Conservation (phyloP, 2,113 vertebrate genomes). For the Mohoua ochrocephala region DNA sequence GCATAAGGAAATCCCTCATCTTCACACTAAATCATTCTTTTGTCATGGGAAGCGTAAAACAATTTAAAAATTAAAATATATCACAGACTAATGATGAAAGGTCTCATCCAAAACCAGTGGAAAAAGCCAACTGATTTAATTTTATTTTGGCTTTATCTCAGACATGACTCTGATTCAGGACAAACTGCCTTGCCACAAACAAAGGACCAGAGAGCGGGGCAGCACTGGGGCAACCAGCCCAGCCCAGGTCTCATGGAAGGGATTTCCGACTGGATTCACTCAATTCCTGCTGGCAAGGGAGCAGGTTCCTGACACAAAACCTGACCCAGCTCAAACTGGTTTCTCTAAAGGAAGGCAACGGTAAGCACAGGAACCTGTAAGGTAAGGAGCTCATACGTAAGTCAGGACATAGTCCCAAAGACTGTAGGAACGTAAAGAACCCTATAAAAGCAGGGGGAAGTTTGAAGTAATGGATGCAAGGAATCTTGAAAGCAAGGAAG, state of each 20-base stretch:
- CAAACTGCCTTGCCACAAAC: not conserved
- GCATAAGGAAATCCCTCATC: not conserved
- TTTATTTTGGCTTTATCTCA: not conserved
- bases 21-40: not conserved
- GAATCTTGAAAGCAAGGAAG: not conserved
- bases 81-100: not conserved
- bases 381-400: constrained; percentile 27
- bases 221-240: not conserved
- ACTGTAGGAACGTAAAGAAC: not conserved
- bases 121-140: not conserved
- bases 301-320: not conserved
- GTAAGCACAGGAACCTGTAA: not conserved
- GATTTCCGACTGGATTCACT: not conserved
- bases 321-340: not conserved
- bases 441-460: not conserved
- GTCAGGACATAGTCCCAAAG: not conserved
- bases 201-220: not conserved
- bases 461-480: not conserved
- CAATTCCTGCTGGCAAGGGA: not conserved
- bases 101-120: not conserved
- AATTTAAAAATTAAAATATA: not conserved
- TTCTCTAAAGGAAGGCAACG: not conserved
- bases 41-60: constrained; percentile 13
- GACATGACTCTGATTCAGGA: not conserved
- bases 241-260: not conserved